phyloP scores from a whole-genome alignment of 2,797 vertebrate genomes.

The Podarcis siculus region DNA sequence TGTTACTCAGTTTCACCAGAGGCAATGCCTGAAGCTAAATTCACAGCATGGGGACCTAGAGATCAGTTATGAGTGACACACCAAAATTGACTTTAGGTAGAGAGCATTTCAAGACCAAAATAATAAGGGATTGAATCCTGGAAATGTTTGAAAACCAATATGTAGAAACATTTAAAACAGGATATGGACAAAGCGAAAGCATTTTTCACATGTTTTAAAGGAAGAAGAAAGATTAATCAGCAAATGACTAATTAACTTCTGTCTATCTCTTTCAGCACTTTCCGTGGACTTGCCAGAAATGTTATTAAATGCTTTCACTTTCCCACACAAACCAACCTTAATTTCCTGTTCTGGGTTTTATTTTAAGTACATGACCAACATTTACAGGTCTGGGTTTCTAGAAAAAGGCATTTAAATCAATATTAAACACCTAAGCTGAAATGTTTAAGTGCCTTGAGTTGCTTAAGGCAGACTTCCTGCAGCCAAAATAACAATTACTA shows the following conservation, averaged over 20 bases:
- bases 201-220: constrained; percentile 8
- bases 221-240: constrained; percentile 29
- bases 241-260: constrained; percentile 34
- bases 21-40: constrained; percentile 65
- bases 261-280: constrained; percentile 37
- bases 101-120: constrained; percentile 57
- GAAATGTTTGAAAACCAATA: constrained; percentile 23
- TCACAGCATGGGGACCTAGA: constrained; percentile 46
- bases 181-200: constrained; percentile 18
- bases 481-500: not conserved
- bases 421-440: not conserved
- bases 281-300: constrained; percentile 13
- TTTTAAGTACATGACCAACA: constrained; percentile 26
- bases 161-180: not conserved
- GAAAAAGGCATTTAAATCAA: not conserved
- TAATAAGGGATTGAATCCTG: constrained; percentile 29
- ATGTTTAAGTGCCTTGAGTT: not conserved
- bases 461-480: not conserved
- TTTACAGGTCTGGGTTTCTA: constrained; percentile 22
- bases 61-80: constrained; percentile 34
- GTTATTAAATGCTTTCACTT: constrained; percentile 56
- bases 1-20: constrained; percentile 62
- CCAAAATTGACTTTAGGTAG: constrained; percentile 49
- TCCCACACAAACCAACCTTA: constrained; percentile 36
- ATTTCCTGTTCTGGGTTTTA: not conserved